Percentiles rank a stretch among this genome's conserved stretches.
These are phyloP conservation scores for Colius striatus DNA, from an alignment of 2,113 vertebrate species.

Conservation along the genomic window DNA sequence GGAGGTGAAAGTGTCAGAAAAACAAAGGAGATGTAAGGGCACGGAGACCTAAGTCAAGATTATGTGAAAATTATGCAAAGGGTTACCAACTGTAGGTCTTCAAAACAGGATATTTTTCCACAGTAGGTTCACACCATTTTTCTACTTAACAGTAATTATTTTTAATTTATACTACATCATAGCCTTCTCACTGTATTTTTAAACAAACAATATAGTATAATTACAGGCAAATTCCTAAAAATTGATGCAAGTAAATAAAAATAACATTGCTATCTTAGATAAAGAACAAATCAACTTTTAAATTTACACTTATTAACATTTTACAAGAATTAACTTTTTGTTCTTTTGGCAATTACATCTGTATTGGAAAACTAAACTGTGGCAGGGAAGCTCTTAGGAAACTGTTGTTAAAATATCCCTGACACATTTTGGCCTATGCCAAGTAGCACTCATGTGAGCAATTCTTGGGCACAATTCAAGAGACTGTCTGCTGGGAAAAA, in stretches of 20 bases:
- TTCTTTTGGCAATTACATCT: neutral
- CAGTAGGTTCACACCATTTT: neutral
- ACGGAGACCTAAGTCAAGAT: neutral
- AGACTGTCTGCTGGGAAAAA: neutral
- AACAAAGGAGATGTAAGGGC: conserved; percentile 4
- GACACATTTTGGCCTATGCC: neutral
- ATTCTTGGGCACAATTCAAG: neutral
- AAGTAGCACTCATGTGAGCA: neutral
- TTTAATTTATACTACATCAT: neutral
- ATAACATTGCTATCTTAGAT: neutral
- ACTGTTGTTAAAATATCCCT: neutral
- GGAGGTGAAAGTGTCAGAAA: conserved; percentile 37
- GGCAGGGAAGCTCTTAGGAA: neutral
- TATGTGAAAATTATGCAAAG: conserved; percentile 1
- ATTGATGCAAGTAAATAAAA: neutral
- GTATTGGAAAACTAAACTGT: neutral
- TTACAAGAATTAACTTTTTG: neutral
- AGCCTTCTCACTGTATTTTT: neutral
- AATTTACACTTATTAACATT: neutral
- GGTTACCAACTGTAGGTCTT: neutral
- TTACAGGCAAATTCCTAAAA: neutral
- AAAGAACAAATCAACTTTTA: neutral
- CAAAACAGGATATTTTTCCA: accelerated
- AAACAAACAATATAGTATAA: neutral
- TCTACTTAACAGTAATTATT: neutral